phyloP scores from a whole-genome alignment of 2,113 vertebrate species.

The Neopipo cinnamomea region DNA sequence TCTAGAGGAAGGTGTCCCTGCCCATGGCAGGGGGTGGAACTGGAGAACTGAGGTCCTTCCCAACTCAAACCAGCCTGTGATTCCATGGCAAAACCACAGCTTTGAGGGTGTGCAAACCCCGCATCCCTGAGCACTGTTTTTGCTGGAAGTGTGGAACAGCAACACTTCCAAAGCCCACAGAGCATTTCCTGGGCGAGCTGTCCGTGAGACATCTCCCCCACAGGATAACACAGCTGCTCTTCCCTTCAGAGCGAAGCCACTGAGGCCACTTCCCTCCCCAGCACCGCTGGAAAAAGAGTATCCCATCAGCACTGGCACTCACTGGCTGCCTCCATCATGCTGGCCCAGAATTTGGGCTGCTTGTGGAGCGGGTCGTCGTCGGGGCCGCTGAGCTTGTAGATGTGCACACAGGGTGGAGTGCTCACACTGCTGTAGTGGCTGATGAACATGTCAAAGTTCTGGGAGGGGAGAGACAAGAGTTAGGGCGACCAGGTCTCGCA shows the following conservation, averaged over 20 bases:
- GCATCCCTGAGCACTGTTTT: neutral
- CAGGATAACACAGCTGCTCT: neutral
- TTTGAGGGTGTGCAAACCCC: neutral
- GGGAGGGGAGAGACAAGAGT: neutral
- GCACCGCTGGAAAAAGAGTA: rapidly evolving
- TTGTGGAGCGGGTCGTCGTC: constrained; percentile 85
- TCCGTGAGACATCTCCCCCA: rapidly evolving
- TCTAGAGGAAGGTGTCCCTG: neutral
- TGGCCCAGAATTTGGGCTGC: constrained; percentile 94
- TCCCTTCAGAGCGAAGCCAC: neutral
- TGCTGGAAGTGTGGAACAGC: rapidly evolving
- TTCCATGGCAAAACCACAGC: neutral
- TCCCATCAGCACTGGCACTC: neutral
- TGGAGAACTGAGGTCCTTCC: neutral
- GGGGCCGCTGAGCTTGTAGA: constrained; percentile 88
- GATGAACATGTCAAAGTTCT: constrained; percentile 98
- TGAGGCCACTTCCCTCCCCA: neutral
- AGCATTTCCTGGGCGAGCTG: neutral
- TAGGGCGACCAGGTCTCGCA: neutral
- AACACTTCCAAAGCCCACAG: neutral
- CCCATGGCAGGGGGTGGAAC: neutral
- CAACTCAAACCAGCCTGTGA: neutral
- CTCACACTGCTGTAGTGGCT: constrained; percentile 97
- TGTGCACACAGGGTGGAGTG: constrained; percentile 91
- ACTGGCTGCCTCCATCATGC: constrained; percentile 98